A percentile compares a stretch with the other conserved stretches of the same genome.
These are phyloP conservation scores for Hemibagrus guttatus DNA, from an alignment of 2,797 vertebrate species.

Conservation along the genomic window DNA sequence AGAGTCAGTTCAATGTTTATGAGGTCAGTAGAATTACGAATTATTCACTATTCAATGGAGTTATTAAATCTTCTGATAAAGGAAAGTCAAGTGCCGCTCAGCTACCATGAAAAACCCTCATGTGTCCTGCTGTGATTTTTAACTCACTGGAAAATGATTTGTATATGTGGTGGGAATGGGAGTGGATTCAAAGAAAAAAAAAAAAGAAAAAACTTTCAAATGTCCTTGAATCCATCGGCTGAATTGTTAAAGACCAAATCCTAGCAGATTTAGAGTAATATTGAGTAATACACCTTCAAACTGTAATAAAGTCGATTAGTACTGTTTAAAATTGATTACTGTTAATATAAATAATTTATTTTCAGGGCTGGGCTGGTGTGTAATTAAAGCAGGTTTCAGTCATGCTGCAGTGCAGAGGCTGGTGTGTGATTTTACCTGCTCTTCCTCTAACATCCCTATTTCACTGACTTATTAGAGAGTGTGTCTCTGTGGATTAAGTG, in stretches of 20 bases:
- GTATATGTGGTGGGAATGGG: background rate
- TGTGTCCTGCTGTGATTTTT: background rate
- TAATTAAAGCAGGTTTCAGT: background rate
- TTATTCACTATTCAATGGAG: conserved; percentile 7
- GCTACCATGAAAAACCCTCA: background rate
- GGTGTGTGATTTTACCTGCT: conserved; percentile 14
- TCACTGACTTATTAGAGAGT: conserved; percentile 51
- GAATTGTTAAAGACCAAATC: background rate
- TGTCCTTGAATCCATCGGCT: background rate
- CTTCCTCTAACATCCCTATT: background rate
- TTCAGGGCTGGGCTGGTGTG: background rate
- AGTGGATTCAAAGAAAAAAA: background rate
- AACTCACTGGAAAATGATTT: background rate
- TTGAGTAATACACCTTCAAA: too few species aligned
- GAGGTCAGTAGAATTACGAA: conserved; percentile 74
- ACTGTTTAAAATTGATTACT: background rate
- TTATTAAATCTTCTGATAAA: background rate
- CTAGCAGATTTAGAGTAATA: background rate
- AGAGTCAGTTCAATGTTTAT: conserved; percentile 85
- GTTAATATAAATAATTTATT: background rate
- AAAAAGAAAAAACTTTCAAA: background rate
- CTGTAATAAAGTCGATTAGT: background rate
- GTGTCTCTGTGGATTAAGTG: conserved; percentile 65
- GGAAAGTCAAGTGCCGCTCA: background rate
- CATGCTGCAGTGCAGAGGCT: background rate